Conservation (phyloP, 2,888 invertebrate genomes). For the Thelaira solivaga region DNA sequence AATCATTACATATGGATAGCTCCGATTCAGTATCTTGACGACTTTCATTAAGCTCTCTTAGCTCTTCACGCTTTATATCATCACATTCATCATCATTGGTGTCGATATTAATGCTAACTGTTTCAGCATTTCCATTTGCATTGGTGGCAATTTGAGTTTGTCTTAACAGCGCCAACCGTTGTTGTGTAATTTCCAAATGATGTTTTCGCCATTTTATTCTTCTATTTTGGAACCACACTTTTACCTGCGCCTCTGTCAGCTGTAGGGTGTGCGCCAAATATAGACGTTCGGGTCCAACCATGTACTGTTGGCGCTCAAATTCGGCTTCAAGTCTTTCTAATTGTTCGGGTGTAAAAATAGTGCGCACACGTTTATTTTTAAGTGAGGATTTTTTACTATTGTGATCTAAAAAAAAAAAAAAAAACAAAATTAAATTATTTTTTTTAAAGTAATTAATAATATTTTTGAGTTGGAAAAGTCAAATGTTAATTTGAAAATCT, state of each 20-base stretch:
- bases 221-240: constrained; percentile 95
- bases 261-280: constrained; percentile 85
- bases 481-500: too few relatives aligned
- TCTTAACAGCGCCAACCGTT: constrained; percentile 82
- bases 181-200: constrained; percentile 93
- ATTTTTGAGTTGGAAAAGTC: neutral
- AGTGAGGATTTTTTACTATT: constrained; percentile 75
- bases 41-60: constrained; percentile 63
- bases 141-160: constrained; percentile 71
- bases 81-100: constrained; percentile 67
- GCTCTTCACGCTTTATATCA: constrained; percentile 70
- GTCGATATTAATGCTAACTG: constrained; percentile 43
- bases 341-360: constrained; percentile 98
- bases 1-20: constrained; percentile 77
- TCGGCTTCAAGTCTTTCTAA: constrained; percentile 94
- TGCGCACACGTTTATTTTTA: constrained; percentile 92
- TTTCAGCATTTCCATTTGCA: constrained; percentile 24
- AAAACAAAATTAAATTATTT: neutral
- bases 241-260: constrained; percentile 81
- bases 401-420: constrained; percentile 71
- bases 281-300: constrained; percentile 96
- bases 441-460: neutral
- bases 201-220: constrained; percentile 96
- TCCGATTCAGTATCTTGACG: constrained; percentile 74
- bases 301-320: constrained; percentile 97